A percentile compares a stretch with the other conserved stretches of the same genome.
Conservation (phyloP, 1,140 invertebrate species). For the Calephelis nemesis region DNA sequence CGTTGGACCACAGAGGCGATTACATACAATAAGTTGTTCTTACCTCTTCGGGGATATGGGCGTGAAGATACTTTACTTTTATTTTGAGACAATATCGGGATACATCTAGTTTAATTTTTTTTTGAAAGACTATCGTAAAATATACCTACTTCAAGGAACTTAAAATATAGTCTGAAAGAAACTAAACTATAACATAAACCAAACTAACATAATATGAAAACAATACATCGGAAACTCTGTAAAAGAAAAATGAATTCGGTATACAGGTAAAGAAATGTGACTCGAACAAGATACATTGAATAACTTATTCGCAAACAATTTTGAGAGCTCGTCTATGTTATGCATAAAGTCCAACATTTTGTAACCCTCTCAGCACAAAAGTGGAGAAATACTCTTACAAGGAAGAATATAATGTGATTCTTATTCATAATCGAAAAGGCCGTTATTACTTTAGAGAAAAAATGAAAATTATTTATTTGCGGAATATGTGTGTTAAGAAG, state of each 20-base stretch:
- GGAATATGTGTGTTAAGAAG: too few species aligned
- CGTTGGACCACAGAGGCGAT: too few species aligned
- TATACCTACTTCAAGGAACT: too few species aligned
- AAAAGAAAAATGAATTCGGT: constrained; percentile 8
- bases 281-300: constrained; percentile 20
- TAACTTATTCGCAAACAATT: constrained; percentile 26
- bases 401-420: constrained; percentile 33
- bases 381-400: constrained; percentile 35
- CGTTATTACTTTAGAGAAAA: too few species aligned
- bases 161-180: neutral
- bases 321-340: constrained; percentile 25
- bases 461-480: too few species aligned
- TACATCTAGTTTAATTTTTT: too few species aligned
- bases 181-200: neutral
- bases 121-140: too few species aligned
- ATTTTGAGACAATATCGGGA: too few species aligned
- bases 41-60: too few species aligned
- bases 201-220: neutral
- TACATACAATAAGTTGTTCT: too few species aligned
- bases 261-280: constrained; percentile 12
- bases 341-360: constrained; percentile 36
- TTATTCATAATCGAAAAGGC: constrained; percentile 22
- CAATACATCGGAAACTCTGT: neutral
- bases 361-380: constrained; percentile 32
- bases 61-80: too few species aligned